These are phyloP conservation scores for Microctenopoma stevenorrisi DNA, from an alignment of 2,797 vertebrate genomes.

Conservation along the genomic window DNA sequence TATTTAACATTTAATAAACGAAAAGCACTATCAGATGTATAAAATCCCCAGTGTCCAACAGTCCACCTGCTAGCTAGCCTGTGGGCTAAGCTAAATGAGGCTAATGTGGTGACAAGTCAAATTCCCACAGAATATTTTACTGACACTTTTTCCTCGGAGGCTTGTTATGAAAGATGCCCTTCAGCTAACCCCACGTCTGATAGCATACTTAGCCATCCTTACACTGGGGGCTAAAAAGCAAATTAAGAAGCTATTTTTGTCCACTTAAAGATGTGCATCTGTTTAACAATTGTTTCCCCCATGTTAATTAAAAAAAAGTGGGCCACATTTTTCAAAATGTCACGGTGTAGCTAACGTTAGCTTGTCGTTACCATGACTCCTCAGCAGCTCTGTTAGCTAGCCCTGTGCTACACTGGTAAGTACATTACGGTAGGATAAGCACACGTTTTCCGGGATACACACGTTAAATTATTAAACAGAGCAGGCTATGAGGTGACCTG, in stretches of 20 bases:
- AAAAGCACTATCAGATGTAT: constrained; percentile 17
- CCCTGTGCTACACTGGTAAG: not conserved
- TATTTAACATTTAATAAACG: constrained; percentile 3
- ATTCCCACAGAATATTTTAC: constrained; percentile 35
- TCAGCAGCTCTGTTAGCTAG: not conserved
- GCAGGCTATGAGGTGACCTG: constrained; percentile 70
- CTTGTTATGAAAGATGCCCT: constrained; percentile 44
- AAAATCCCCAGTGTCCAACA: not conserved
- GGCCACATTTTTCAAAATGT: not conserved
- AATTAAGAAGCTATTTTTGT: constrained; percentile 20
- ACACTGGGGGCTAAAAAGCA: not conserved
- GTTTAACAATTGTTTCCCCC: not conserved
- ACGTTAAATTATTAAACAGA: constrained; percentile 74
- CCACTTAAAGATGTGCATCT: not conserved
- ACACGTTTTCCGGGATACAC: constrained; percentile 67
- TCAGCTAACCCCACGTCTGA: constrained; percentile 36
- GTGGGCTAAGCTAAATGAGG: constrained; percentile 43
- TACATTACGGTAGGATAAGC: constrained; percentile 17
- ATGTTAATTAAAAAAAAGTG: not conserved
- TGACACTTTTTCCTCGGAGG: constrained; percentile 24
- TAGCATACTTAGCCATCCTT: constrained; percentile 4
- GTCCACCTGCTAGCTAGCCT: constrained; percentile 29
- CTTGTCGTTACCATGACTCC: not conserved
- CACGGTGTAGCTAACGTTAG: not conserved
- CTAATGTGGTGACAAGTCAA: constrained; percentile 44